These are phyloP conservation scores for Scaptomyza flava DNA, from an alignment of 2,888 invertebrate genomes.

Conservation along the genomic window DNA sequence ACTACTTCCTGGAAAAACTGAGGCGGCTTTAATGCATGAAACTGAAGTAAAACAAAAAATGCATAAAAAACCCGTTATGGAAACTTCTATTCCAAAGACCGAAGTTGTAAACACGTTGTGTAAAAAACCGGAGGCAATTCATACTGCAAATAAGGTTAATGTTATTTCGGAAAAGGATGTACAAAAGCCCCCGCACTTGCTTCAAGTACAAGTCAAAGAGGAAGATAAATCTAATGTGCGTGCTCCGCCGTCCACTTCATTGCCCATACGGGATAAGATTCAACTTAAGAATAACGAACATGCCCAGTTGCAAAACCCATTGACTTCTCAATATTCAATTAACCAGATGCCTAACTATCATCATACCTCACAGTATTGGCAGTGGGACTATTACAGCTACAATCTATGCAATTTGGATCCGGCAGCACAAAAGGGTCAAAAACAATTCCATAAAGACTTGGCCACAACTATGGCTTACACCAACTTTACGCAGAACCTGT, in stretches of 20 bases:
- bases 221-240: slow-evolving; percentile 69
- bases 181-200: slow-evolving; percentile 47
- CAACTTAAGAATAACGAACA: slow-evolving; percentile 75
- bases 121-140: slow-evolving; percentile 47
- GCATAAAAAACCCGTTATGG: slow-evolving; percentile 40
- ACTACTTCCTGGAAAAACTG: neutral
- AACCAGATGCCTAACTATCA: slow-evolving; percentile 89
- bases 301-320: slow-evolving; percentile 75
- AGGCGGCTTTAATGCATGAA: slow-evolving; percentile 17
- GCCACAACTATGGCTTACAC: slow-evolving; percentile 84
- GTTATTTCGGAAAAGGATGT: slow-evolving; percentile 46
- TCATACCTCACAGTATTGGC: slow-evolving; percentile 88
- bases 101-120: slow-evolving; percentile 32
- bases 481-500: slow-evolving; percentile 83
- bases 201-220: slow-evolving; percentile 80
- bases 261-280: slow-evolving; percentile 70
- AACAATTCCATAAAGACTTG: slow-evolving; percentile 85
- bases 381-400: slow-evolving; percentile 87
- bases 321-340: slow-evolving; percentile 87
- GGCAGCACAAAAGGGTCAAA: slow-evolving; percentile 86
- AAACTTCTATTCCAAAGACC: slow-evolving; percentile 28
- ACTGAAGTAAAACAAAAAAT: slow-evolving; percentile 52
- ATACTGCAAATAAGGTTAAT: slow-evolving; percentile 35
- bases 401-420: slow-evolving; percentile 86
- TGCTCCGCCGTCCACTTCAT: slow-evolving; percentile 30